phyloP scores from a whole-genome alignment of 2,888 invertebrate species.

The Rugalucina vietnamica region DNA sequence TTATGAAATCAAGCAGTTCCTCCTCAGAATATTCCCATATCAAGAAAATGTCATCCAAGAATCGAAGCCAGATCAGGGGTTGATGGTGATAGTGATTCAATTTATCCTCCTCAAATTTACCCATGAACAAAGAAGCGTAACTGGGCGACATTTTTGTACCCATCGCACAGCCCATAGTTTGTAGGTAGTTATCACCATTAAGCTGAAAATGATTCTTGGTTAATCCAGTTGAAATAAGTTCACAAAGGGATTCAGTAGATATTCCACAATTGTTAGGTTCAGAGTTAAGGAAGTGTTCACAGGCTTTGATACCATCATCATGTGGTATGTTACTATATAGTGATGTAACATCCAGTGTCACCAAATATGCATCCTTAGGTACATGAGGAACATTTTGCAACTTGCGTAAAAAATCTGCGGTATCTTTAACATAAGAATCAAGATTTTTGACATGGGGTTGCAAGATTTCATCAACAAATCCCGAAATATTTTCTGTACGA shows the following conservation, averaged over 20 bases:
- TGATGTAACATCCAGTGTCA: too few species aligned
- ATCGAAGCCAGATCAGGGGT: not conserved
- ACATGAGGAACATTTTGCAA: too few species aligned
- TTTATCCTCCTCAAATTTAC: not conserved
- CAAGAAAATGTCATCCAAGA: not conserved
- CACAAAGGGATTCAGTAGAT: not conserved
- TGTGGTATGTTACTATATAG: too few species aligned
- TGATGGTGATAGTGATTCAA: not conserved
- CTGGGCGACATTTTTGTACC: not conserved
- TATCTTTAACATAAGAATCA: too few species aligned
- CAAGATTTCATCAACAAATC: too few species aligned
- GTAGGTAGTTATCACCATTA: not conserved
- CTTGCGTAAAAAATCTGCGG: too few species aligned
- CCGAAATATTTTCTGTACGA: too few species aligned
- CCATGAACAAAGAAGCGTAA: not conserved
- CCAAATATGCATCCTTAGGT: too few species aligned
- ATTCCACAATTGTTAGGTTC: too few species aligned
- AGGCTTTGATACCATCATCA: too few species aligned
- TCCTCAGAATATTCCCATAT: not conserved
- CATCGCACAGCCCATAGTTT: not conserved
- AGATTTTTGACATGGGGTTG: too few species aligned
- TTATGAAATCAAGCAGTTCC: slow-evolving; percentile 4
- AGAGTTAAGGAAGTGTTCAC: too few species aligned
- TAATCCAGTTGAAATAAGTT: not conserved
- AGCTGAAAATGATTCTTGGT: not conserved